Conservation (phyloP, 2,888 invertebrate genomes). For the Hyppa rectilinea region DNA sequence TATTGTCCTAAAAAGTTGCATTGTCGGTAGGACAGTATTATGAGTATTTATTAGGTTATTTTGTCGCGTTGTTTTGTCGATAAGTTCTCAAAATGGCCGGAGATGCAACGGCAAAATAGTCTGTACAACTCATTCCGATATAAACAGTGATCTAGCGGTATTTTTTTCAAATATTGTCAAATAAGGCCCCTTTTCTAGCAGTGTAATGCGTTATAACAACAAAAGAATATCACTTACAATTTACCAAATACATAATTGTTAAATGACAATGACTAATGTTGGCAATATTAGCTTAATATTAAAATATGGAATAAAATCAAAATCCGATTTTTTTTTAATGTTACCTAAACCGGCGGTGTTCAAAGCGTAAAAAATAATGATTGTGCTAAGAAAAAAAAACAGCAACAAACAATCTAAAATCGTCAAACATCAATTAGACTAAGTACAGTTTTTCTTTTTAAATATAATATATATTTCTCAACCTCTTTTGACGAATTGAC, state of each 20-base stretch:
- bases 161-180: slow-evolving; percentile 26
- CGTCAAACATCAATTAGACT: slow-evolving; percentile 78
- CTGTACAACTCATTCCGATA: not conserved
- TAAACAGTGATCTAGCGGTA: not conserved
- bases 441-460: slow-evolving; percentile 78
- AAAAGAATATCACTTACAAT: slow-evolving; percentile 27
- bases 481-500: slow-evolving; percentile 79
- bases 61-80: not conserved
- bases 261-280: slow-evolving; percentile 37
- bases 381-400: slow-evolving; percentile 80
- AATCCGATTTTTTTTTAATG: slow-evolving; percentile 35
- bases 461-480: slow-evolving; percentile 75
- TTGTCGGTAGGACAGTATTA: not conserved
- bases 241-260: slow-evolving; percentile 36
- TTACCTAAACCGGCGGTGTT: slow-evolving; percentile 69
- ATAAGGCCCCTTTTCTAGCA: slow-evolving; percentile 13
- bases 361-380: slow-evolving; percentile 72
- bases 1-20: not conserved
- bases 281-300: slow-evolving; percentile 56
- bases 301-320: slow-evolving; percentile 55
- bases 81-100: not conserved
- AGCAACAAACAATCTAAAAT: slow-evolving; percentile 74
- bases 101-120: slow-evolving; percentile 7
- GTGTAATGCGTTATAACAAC: not conserved
- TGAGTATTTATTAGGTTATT: slow-evolving; percentile 25